Evolutionary conservation across 2,888 invertebrate genomes (phyloP).

Genomic region (Hypercompe scribonia): DNA sequence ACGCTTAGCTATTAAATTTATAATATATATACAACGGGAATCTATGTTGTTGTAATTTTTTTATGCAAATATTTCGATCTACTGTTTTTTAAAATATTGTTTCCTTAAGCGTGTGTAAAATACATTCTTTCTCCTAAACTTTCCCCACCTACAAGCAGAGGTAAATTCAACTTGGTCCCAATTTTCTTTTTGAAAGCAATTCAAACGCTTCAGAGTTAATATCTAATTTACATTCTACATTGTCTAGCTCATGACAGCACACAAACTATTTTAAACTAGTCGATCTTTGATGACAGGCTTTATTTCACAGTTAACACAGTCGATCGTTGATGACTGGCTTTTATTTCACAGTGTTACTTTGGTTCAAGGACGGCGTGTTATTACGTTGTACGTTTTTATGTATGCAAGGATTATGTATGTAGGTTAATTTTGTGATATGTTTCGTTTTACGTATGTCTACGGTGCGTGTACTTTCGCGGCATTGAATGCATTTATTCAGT

Average conservation of each 20-base stretch:
- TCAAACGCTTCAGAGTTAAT: neutral
- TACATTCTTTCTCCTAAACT: neutral
- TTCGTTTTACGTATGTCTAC: constrained; percentile 29
- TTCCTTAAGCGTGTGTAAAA: neutral
- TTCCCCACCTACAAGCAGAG: neutral
- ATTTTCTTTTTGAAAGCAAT: neutral
- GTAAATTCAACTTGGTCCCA: neutral
- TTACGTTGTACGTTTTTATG: constrained; percentile 51
- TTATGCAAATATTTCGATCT: no score
- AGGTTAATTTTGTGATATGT: constrained; percentile 37
- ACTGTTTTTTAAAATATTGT: no score
- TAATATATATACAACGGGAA: no score
- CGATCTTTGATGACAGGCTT: constrained; percentile 35
- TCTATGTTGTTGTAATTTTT: no score
- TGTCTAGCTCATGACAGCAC: neutral
- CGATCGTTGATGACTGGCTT: constrained; percentile 37
- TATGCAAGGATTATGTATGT: constrained; percentile 53
- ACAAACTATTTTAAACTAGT: neutral
- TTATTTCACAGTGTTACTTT: constrained; percentile 60
- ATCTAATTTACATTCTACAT: neutral
- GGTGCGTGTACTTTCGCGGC: constrained; percentile 28
- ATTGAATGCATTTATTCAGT: constrained; percentile 15
- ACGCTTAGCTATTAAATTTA: no score
- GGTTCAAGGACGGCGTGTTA: constrained; percentile 75
- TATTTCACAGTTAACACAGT: constrained; percentile 43